Evolutionary conservation across 2,797 vertebrate species (phyloP).

Genomic region (Denticeps clupeoides): DNA sequence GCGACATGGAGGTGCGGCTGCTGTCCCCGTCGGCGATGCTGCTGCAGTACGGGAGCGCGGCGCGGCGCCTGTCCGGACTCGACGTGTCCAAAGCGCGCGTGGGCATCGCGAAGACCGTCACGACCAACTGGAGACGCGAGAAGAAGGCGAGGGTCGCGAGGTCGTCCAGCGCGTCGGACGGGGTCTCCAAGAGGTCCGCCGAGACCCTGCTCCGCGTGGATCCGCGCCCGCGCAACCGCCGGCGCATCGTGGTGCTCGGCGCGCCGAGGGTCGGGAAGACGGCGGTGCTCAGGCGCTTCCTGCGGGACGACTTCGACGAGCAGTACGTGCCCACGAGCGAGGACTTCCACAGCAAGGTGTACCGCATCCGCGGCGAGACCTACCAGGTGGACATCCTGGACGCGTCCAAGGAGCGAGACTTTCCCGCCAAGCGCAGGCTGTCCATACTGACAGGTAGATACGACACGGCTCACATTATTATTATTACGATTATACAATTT

Average conservation of each 20-base stretch:
- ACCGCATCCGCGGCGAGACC: conserved; percentile 49
- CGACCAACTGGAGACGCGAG: conserved; percentile 39
- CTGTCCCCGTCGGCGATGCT: conserved; percentile 13
- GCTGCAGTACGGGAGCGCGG: background rate
- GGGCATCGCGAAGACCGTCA: conserved; percentile 45
- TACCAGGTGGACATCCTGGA: conserved; percentile 63
- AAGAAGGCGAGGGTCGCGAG: conserved; percentile 25
- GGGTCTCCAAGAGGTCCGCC: conserved; percentile 30
- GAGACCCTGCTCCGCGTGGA: conserved; percentile 10
- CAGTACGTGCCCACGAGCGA: conserved; percentile 53
- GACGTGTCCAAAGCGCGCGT: conserved; percentile 37
- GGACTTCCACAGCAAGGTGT: conserved; percentile 64
- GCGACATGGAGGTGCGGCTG: conserved; percentile 40
- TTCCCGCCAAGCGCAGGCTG: conserved; percentile 58
- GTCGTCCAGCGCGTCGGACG: conserved; percentile 42
- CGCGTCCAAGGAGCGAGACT: conserved; percentile 53
- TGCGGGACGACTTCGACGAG: conserved; percentile 52
- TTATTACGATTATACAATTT: no score
- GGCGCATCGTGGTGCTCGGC: conserved; percentile 58
- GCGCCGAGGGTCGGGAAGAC: conserved; percentile 57
- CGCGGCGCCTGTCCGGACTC: conserved; percentile 23
- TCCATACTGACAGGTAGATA: conserved; percentile 60
- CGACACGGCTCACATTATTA: background rate
- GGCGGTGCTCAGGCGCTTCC: conserved; percentile 50
- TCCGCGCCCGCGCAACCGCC: conserved; percentile 40